Evolutionary conservation across 2,113 vertebrate species (phyloP), one percentile per base, ranked within the genome.

Genomic region (Benthochromis sp.): DNA sequence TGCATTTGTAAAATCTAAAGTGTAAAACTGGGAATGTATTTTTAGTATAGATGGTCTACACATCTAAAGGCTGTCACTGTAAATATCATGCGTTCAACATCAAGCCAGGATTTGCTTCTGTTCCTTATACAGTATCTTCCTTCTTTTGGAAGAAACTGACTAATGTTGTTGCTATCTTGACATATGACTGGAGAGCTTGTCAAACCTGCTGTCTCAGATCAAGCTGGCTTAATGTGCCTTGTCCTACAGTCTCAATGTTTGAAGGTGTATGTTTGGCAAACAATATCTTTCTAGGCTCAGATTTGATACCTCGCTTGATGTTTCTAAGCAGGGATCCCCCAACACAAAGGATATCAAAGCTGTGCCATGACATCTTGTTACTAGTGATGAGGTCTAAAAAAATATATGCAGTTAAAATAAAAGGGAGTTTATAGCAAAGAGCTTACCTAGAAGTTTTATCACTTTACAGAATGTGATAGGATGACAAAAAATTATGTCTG

Each of bases 151-250:
- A 76, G 61, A 13, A 85, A 57, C 71, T 57, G 69, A 86, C 53
- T 84, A 45, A 84, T 90, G 90, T 86, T 88, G 86, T 82, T 92
- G 83, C 82, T 52, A 78, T 82, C 87, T 88, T 88, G 79, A 86
- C 89, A 90, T 78, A 90, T 84, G 50, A 69, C 81, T 47, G 57
- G 45, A 24, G 82, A 36, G 13, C 84, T 90, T 91, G 94, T 93
- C 90, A 89, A 84, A 85, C 34, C 61, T 40, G 86, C 90, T 80
- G 89, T 63, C 61, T 82, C 63, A 90, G 90, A 92, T 93, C 86
- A 87, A 83, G 71, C 83, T 47, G 78, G 45, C 85, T 87, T 87
- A 87, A 93, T 81, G 76, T 31, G 76, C 59, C 81, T 61, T 81
- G 71, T 89, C 78, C 69, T 89, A 50, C 82, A 81, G 63, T 84